A percentile compares a stretch with the other conserved stretches of the same genome.
phyloP scores from a whole-genome alignment of 2,888 invertebrate genomes.

The Ectemnius continuus region DNA sequence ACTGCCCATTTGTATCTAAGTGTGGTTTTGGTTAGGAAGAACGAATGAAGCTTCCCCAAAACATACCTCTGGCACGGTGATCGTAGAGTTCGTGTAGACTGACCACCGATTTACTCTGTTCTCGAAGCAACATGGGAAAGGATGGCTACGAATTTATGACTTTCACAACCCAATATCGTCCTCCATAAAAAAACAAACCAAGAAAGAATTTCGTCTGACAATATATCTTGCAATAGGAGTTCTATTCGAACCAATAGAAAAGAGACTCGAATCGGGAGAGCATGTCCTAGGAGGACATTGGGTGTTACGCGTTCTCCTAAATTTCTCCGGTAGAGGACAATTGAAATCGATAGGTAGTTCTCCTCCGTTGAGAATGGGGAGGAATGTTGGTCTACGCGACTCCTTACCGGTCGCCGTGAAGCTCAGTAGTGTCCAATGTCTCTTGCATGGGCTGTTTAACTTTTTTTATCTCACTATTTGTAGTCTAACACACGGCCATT shows the following conservation, averaged over 20 bases:
- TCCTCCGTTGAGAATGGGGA: not conserved
- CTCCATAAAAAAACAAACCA: not conserved
- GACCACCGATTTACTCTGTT: conserved; percentile 9
- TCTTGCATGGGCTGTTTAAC: conserved; percentile 73
- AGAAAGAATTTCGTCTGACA: no score
- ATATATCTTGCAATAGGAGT: no score
- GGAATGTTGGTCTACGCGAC: conserved; percentile 60
- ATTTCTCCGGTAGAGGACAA: not conserved
- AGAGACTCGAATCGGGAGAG: no score
- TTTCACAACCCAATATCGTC: not conserved
- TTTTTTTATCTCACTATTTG: conserved; percentile 70
- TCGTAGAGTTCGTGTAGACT: conserved; percentile 64
- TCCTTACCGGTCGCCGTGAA: conserved; percentile 62
- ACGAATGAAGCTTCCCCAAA: conserved; percentile 76
- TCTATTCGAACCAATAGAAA: no score
- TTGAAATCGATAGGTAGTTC: not conserved
- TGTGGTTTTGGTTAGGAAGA: conserved; percentile 75
- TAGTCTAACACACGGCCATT: conserved; percentile 72
- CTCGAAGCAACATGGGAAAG: no score
- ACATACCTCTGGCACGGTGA: conserved; percentile 75
- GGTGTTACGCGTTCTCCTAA: not conserved
- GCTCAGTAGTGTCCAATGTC: conserved; percentile 69
- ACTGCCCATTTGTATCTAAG: conserved; percentile 58
- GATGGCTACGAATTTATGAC: not conserved
- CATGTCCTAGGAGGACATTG: not conserved